Evolutionary conservation across 2,888 invertebrate species (phyloP).

Genomic region (Tryphoninae sp.): DNA sequence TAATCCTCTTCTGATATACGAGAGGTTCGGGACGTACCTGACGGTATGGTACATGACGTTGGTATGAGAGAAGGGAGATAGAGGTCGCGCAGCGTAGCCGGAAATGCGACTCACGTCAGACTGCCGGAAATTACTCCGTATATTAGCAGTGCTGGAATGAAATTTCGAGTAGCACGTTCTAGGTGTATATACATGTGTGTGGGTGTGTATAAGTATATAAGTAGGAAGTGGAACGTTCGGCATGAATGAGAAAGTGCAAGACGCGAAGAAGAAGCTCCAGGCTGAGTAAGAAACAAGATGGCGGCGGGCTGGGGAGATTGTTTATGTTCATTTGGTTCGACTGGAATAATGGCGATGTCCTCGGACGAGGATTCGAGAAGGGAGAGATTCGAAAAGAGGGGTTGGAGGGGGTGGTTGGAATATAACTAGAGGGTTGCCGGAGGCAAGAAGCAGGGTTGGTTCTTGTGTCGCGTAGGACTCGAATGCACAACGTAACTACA

Average conservation of each 20-base stretch:
- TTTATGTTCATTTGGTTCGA: constrained; percentile 1
- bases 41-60: constrained; percentile 20
- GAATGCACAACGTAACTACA: neutral
- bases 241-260: neutral
- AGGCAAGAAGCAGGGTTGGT: constrained; percentile 31
- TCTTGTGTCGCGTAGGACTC: constrained; percentile 19
- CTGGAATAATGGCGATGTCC: constrained; percentile 47
- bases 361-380: constrained; percentile 30
- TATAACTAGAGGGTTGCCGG: constrained; percentile 32
- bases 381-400: constrained; percentile 22
- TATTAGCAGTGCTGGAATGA: constrained; percentile 62
- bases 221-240: constrained; percentile 6
- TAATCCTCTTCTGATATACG: constrained; percentile 57
- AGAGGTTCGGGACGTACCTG: constrained; percentile 35
- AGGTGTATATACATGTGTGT: neutral
- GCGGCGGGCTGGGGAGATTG: neutral
- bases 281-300: neutral
- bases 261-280: constrained; percentile 8
- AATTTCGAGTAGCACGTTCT: constrained; percentile 50
- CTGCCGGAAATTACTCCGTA: constrained; percentile 64
- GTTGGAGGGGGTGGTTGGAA: constrained; percentile 26
- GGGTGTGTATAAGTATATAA: neutral
- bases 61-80: constrained; percentile 24
- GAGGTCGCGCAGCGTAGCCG: constrained; percentile 34
- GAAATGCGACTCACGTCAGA: constrained; percentile 59